Conservation (phyloP, 2,797 vertebrate genomes). For the Botia almorhae region DNA sequence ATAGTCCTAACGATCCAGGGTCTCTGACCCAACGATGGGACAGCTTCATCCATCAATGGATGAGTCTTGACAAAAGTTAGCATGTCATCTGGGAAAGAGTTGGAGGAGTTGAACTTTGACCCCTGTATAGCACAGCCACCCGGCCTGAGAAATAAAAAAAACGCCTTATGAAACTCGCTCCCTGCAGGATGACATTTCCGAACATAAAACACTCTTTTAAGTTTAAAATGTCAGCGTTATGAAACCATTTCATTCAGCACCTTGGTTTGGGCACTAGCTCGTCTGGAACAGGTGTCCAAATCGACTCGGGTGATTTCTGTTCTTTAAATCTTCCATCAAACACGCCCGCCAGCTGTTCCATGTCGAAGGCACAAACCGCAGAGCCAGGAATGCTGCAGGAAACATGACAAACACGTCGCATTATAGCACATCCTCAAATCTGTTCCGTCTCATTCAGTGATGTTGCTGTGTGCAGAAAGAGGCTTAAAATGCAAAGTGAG, state of each 20-base stretch:
- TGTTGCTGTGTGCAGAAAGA: background rate
- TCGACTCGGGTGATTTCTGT: constrained; percentile 94
- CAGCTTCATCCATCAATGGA: constrained; percentile 92
- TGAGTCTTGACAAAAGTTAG: constrained; percentile 95
- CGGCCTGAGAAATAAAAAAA: constrained; percentile 76
- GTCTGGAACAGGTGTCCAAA: constrained; percentile 94
- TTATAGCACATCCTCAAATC: background rate
- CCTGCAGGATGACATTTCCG: constrained; percentile 44
- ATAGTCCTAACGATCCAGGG: constrained; percentile 95
- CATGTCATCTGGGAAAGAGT: constrained; percentile 93
- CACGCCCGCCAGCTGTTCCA: constrained; percentile 88
- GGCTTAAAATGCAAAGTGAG: background rate
- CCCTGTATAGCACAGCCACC: constrained; percentile 88
- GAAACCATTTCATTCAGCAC: constrained; percentile 70
- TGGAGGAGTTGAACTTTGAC: constrained; percentile 90
- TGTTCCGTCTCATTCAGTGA: background rate
- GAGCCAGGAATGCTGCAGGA: constrained; percentile 89
- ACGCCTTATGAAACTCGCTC: constrained; percentile 25
- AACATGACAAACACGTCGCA: constrained; percentile 14
- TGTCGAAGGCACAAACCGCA: constrained; percentile 94
- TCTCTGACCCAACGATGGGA: constrained; percentile 86
- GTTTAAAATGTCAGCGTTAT: constrained; percentile 5
- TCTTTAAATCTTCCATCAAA: constrained; percentile 96
- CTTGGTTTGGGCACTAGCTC: constrained; percentile 92
- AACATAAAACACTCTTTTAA: constrained; percentile 46